Evolutionary conservation across 2,888 invertebrate genomes (phyloP).

Genomic region (Orthosia gracilis): DNA sequence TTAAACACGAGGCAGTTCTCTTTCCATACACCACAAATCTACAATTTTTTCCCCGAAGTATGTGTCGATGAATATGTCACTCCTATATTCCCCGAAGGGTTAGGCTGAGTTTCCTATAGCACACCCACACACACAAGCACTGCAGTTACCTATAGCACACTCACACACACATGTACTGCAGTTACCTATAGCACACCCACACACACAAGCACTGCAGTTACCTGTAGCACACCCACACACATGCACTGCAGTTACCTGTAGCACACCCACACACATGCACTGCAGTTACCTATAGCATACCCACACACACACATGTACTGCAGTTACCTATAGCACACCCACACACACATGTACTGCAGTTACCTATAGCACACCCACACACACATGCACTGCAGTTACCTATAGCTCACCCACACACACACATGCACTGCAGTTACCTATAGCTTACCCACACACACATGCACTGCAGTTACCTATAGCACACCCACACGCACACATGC

Average conservation of each 20-base stretch:
- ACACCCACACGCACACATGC: background rate
- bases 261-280: background rate
- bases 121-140: background rate
- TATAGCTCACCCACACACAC: too few relatives aligned
- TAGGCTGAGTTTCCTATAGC: too few relatives aligned
- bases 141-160: background rate
- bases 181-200: background rate
- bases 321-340: background rate
- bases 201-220: background rate
- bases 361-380: background rate
- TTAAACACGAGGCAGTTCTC: conserved; percentile 2
- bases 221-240: too few relatives aligned
- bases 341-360: background rate
- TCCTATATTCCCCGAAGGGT: too few relatives aligned
- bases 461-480: too few relatives aligned
- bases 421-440: background rate
- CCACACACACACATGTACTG: background rate
- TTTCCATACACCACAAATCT: background rate
- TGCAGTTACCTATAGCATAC: background rate
- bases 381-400: background rate
- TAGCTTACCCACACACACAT: background rate
- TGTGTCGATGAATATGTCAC: too few relatives aligned
- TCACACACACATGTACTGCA: background rate
- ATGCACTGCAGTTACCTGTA: background rate
- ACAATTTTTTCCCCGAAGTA: too few relatives aligned